Conservation (phyloP, 2,888 invertebrate genomes). For the Pycnomerus fuliginosus region DNA sequence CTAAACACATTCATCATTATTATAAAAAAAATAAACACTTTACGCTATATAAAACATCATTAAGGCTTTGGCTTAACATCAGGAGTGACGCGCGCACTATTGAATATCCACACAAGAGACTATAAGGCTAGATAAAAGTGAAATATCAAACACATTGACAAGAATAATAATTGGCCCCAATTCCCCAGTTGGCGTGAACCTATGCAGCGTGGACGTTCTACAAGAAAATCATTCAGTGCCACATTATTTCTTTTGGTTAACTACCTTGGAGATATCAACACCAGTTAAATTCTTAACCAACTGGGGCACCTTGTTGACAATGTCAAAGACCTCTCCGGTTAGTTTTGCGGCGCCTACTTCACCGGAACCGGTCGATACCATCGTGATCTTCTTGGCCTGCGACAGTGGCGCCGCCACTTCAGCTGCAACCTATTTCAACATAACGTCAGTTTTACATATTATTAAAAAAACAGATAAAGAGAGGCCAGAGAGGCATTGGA, state of each 20-base stretch:
- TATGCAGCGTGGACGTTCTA: slow-evolving; percentile 22
- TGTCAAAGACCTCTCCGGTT: slow-evolving; percentile 90
- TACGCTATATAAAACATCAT: too few relatives aligned
- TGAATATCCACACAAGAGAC: too few relatives aligned
- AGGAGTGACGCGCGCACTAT: too few relatives aligned
- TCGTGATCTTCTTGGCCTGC: slow-evolving; percentile 92
- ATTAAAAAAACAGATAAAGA: too few relatives aligned
- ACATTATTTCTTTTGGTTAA: slow-evolving; percentile 4
- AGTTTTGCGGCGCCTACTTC: slow-evolving; percentile 93
- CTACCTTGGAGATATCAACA: slow-evolving; percentile 87
- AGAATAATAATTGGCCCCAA: slow-evolving; percentile 15
- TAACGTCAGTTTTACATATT: slow-evolving; percentile 5
- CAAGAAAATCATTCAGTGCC: slow-evolving; percentile 1
- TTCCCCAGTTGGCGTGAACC: slow-evolving; percentile 10
- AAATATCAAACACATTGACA: slow-evolving; percentile 11
- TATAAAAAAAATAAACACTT: too few relatives aligned
- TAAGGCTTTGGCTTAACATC: too few relatives aligned
- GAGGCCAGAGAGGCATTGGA: too few relatives aligned
- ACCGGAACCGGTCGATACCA: slow-evolving; percentile 91
- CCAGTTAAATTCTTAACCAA: slow-evolving; percentile 91
- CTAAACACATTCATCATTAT: too few relatives aligned
- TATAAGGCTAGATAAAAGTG: too few relatives aligned
- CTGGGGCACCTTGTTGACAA: slow-evolving; percentile 88
- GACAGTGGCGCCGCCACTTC: slow-evolving; percentile 95
- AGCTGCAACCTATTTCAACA: slow-evolving; percentile 76